A percentile compares a stretch with the other conserved stretches of the same genome.
These are phyloP conservation scores for Phalacrocorax carbo DNA, from an alignment of 2,113 vertebrate species.

Conservation along the genomic window DNA sequence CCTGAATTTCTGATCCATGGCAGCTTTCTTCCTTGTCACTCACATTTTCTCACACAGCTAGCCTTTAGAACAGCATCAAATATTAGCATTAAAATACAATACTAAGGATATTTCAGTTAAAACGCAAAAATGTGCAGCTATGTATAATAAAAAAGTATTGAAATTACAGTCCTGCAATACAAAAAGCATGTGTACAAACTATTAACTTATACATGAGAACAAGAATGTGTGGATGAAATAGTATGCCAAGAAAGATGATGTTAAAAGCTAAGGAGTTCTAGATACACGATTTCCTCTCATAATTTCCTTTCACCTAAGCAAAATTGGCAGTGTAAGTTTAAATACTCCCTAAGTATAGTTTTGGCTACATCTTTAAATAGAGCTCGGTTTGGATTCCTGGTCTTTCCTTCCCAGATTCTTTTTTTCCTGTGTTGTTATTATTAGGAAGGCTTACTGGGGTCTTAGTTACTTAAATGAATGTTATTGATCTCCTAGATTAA, in stretches of 20 bases:
- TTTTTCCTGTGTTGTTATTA: not conserved
- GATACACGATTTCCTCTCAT: not conserved
- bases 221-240: not conserved
- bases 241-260: not conserved
- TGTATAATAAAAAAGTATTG: not conserved
- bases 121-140: not conserved
- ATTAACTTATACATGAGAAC: not conserved
- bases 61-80: not conserved
- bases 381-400: not conserved
- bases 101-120: not conserved
- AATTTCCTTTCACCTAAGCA: not conserved
- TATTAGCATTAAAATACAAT: not conserved
- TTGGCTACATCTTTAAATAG: not conserved
- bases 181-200: not conserved
- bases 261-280: not conserved
- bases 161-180: not conserved
- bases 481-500: too few species aligned
- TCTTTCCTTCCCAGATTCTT: not conserved
- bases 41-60: not conserved
- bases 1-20: conserved; percentile 18
- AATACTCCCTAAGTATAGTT: not conserved
- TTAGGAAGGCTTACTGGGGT: not conserved
- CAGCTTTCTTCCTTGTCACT: not conserved
- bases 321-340: not conserved
- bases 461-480: not conserved